These are phyloP conservation scores for Procambarus virginalis DNA, from an alignment of 1,140 invertebrate species.

Conservation along the genomic window DNA sequence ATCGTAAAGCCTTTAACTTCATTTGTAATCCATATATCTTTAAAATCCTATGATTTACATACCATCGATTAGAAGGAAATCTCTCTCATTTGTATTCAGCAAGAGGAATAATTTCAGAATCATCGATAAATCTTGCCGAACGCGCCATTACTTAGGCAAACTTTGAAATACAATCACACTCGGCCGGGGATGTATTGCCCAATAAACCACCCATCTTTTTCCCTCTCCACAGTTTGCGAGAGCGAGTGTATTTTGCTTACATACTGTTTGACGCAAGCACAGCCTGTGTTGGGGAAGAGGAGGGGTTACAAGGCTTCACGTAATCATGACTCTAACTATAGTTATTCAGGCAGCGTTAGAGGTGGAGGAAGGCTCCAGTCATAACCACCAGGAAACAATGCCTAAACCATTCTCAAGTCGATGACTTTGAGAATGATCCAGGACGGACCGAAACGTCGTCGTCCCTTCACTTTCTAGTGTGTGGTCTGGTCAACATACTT, in stretches of 20 bases:
- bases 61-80: not conserved
- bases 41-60: not conserved
- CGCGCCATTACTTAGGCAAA: not conserved
- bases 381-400: too few species aligned
- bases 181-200: not conserved
- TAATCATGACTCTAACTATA: too few species aligned
- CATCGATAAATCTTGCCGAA: not conserved
- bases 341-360: too few species aligned
- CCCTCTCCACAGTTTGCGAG: not conserved
- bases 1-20: too few species aligned
- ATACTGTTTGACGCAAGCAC: not conserved
- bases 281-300: not conserved
- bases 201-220: conserved; percentile 1
- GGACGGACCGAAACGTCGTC: too few species aligned
- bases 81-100: conserved; percentile 3
- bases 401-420: too few species aligned
- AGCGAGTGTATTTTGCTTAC: not conserved
- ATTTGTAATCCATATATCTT: not conserved
- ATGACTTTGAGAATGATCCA: too few species aligned
- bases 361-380: too few species aligned
- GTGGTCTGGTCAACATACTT: too few species aligned
- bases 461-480: too few species aligned
- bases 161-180: conserved; percentile 8
- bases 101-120: not conserved
- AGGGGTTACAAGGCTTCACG: too few species aligned